Conservation (phyloP, 2,888 invertebrate genomes). For the Branchellion lobata region DNA sequence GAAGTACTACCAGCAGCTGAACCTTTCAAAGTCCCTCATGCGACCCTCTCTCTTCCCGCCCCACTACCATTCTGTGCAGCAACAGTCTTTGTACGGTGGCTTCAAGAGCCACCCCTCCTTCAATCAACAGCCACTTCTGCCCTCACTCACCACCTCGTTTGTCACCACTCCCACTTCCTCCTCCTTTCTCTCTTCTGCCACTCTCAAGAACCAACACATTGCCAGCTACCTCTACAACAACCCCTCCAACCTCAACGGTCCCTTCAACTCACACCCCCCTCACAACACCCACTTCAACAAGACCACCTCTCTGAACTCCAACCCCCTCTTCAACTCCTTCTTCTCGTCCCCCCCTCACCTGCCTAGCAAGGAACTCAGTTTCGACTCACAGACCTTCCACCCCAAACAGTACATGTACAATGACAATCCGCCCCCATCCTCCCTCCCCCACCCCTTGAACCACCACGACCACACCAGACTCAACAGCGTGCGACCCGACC, state of each 20-base stretch:
- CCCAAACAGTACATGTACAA: not conserved
- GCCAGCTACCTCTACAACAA: not conserved
- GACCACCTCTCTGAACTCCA: too few relatives aligned
- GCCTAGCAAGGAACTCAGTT: not conserved
- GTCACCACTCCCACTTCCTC: not conserved
- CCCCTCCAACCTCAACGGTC: not conserved
- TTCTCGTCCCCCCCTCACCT: not conserved
- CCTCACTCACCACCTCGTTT: not conserved
- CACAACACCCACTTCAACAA: not conserved
- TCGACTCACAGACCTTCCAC: not conserved
- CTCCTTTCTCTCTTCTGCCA: not conserved
- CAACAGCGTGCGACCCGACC: not conserved
- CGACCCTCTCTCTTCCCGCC: not conserved
- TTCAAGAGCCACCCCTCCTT: not conserved
- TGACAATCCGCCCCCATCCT: not conserved
- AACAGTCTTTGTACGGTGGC: not conserved
- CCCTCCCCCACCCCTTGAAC: not conserved
- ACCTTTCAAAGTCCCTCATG: not conserved
- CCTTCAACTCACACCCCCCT: not conserved
- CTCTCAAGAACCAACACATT: not conserved
- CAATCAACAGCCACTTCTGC: not conserved
- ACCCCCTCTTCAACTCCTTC: not conserved
- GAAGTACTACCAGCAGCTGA: conserved; percentile 13
- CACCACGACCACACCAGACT: not conserved
- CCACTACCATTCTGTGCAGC: not conserved